phyloP scores from a whole-genome alignment of 2,113 vertebrate species.

The Erythrocercus mccallii region DNA sequence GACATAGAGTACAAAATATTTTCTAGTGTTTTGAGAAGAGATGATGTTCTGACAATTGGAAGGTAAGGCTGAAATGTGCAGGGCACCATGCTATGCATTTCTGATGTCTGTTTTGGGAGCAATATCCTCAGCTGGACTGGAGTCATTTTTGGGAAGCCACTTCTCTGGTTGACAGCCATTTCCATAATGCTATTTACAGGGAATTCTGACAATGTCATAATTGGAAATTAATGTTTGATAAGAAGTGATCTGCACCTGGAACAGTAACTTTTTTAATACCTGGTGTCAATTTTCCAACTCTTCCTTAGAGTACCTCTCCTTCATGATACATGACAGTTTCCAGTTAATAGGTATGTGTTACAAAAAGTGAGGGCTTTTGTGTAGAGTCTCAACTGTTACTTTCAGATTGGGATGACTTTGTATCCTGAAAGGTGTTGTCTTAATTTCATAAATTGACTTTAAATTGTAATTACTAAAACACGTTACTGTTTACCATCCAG shows the following conservation, averaged over 20 bases:
- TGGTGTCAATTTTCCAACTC: neutral
- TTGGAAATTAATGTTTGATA: neutral
- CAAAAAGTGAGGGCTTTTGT: neutral
- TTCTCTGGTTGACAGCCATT: neutral
- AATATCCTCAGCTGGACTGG: neutral
- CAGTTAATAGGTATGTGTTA: neutral
- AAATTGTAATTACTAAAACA: neutral
- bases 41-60: neutral
- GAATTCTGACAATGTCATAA: neutral
- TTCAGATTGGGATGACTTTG: neutral
- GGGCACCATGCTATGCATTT: neutral
- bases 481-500: neutral
- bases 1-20: neutral
- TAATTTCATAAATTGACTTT: neutral
- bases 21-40: neutral
- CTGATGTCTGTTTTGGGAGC: neutral
- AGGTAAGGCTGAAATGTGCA: neutral
- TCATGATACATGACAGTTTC: fast-evolving
- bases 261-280: neutral
- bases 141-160: neutral
- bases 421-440: neutral
- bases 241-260: neutral
- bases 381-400: neutral
- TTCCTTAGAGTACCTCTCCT: neutral
- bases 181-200: neutral